Conservation (phyloP, 37 sponge, comb jelly and placozoan species). For the Ephydatia muelleri region DNA sequence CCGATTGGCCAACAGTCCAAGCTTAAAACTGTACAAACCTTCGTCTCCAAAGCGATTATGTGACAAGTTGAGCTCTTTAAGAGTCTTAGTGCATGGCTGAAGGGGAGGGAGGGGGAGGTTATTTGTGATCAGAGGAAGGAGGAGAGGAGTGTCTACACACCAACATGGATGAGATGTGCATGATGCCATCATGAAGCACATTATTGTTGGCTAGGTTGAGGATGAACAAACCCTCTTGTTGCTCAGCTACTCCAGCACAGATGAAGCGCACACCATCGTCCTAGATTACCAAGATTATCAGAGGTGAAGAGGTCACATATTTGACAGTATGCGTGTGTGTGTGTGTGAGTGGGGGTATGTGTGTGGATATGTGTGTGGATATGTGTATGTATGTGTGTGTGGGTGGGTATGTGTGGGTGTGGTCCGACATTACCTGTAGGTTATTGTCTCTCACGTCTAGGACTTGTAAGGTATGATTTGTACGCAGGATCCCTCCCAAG, state of each 20-base stretch:
- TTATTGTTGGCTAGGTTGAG: conserved; percentile 74
- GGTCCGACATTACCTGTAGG: conserved; percentile 48
- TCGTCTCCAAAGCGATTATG: conserved; percentile 76
- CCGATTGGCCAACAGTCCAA: conserved; percentile 71
- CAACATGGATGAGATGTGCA: conserved; percentile 81
- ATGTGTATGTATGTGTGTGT: no score
- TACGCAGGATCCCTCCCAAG: conserved; percentile 74
- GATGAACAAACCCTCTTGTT: conserved; percentile 62
- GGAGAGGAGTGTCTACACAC: conserved; percentile 24
- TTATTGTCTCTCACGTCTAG: conserved; percentile 86
- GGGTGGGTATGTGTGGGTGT: neutral
- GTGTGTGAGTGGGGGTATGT: no score
- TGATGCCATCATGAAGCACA: conserved; percentile 70
- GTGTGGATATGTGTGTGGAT: no score
- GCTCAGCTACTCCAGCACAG: conserved; percentile 81
- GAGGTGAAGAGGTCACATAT: neutral
- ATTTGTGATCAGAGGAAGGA: no score
- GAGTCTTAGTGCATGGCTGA: conserved; percentile 66
- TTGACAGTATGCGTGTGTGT: no score
- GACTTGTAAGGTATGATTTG: conserved; percentile 71
- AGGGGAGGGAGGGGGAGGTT: neutral
- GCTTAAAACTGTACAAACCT: conserved; percentile 72
- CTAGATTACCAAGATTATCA: conserved; percentile 7
- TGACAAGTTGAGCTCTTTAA: conserved; percentile 63
- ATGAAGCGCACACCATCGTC: conserved; percentile 75